Evolutionary conservation across 1,140 invertebrate genomes (phyloP).

Genomic region (Neodiprion lecontei): DNA sequence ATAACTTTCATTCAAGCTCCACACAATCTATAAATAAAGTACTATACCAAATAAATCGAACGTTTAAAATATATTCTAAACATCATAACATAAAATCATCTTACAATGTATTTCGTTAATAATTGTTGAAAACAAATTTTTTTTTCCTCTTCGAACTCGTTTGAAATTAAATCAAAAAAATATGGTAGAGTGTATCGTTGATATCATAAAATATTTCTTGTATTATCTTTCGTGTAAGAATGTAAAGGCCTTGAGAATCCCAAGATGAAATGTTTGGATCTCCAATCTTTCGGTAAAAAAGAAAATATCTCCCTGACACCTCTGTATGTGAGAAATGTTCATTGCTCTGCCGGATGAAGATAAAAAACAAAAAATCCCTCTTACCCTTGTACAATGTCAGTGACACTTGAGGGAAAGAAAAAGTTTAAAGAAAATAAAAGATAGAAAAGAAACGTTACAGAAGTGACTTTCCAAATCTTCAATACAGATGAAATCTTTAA

Average conservation of each 20-base stretch:
- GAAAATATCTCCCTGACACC: conserved; percentile 1
- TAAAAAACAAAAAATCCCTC: not conserved
- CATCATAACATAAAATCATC: no score
- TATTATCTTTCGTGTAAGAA: not conserved
- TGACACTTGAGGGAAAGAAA: no score
- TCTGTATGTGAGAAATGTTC: not conserved
- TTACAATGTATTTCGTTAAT: no score
- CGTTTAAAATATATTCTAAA: no score
- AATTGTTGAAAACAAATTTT: no score
- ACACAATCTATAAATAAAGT: not conserved
- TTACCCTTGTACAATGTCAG: not conserved
- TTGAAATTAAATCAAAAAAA: no score
- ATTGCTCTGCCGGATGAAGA: not conserved
- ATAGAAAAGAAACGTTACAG: not conserved
- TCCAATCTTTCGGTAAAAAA: not conserved
- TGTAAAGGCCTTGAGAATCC: not conserved
- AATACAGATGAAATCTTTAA: no score
- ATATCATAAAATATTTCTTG: not conserved
- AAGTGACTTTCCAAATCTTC: no score
- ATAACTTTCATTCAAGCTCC: not conserved
- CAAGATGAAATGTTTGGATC: not conserved
- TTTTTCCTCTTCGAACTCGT: no score
- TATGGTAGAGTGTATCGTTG: no score
- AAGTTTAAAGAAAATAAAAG: not conserved
- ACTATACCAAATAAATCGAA: no score